Evolutionary conservation across 2,113 vertebrate species (phyloP), one percentile per base, ranked within the genome.

Genomic region (Toxotes jaculatrix): DNA sequence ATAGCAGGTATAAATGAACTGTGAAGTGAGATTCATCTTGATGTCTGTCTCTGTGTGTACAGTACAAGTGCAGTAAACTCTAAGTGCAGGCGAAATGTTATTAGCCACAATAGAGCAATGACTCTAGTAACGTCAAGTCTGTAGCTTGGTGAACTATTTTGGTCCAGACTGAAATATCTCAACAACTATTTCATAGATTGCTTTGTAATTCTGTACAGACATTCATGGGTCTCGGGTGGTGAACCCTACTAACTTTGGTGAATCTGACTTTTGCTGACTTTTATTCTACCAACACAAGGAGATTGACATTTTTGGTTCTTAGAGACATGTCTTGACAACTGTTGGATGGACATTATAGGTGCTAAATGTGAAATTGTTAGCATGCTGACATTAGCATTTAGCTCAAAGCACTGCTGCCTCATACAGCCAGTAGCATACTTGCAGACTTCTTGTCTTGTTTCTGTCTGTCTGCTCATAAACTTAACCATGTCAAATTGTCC

Each of bases 401-500:
- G 43, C 11, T 17, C 8, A 49, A 49, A 7, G 1, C 6, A 17
- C 21, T 68, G 27, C 47, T 19, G 47, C 66, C 31, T 77, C 45
- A 66, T 36, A n/a, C 40, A 43, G 60, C 32, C 0, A 9, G n/a
- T 23, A 34, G 43, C 45, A 11, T 60, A 38, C 36, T 59, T 74
- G 64, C 13, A 47, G 47, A 59, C 32, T 78, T 53, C 34, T 6
- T 12, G 69, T 69, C 51, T 17, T 40, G 31, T 62, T 8, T 59
- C 79, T 68, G 57, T 13, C 40, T 23, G 6, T 56, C 27, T n/a
- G 27, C 77, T 72, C 65, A 49, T 80, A 79, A 84, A 83, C 47
- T 10, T 80, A 32, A n/a, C 36, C 74, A 64, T 64, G 79, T 85
- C 74, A 88, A 89, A 86, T 87, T 34, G 71, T 74, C 87, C 85